These are phyloP conservation scores for Heliconius ismenius DNA, from an alignment of 2,888 invertebrate genomes.

Conservation along the genomic window DNA sequence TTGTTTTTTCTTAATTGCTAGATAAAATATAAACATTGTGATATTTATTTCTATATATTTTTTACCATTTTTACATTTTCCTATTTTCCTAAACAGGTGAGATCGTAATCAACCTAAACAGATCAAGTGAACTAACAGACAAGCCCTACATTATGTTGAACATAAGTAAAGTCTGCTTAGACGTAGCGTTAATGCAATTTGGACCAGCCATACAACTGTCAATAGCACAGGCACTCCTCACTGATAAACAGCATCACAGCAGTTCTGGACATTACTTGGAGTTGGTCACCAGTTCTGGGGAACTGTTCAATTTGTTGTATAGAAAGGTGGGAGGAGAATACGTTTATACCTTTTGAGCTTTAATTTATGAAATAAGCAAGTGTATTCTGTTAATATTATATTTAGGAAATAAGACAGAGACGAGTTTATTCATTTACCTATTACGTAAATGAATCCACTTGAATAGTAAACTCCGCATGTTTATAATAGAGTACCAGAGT, in stretches of 20 bases:
- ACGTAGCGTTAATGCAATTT: constrained; percentile 89
- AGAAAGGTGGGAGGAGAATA: constrained; percentile 82
- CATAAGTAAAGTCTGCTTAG: constrained; percentile 85
- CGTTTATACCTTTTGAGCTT: background rate
- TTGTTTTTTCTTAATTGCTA: too few relatives aligned
- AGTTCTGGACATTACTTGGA: constrained; percentile 89
- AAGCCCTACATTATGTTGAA: constrained; percentile 88
- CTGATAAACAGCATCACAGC: constrained; percentile 89
- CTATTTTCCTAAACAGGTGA: constrained; percentile 73
- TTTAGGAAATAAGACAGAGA: too few relatives aligned
- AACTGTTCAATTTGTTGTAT: constrained; percentile 87
- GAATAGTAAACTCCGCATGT: too few relatives aligned
- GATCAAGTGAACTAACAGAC: constrained; percentile 84
- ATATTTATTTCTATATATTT: too few relatives aligned
- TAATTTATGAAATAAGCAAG: too few relatives aligned
- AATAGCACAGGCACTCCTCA: constrained; percentile 68
- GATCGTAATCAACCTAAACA: constrained; percentile 84
- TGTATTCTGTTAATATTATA: too few relatives aligned
- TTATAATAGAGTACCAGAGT: background rate
- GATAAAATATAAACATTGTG: too few relatives aligned
- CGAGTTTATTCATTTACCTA: too few relatives aligned
- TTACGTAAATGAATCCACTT: too few relatives aligned
- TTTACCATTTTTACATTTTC: too few relatives aligned
- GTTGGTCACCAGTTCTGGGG: constrained; percentile 85
- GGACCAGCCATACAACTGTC: constrained; percentile 89